Evolutionary conservation across 37 sponge, comb jelly and placozoan species (phyloP), one percentile per base, ranked within the genome.

Genomic region (Trichoplax adhaerens): DNA sequence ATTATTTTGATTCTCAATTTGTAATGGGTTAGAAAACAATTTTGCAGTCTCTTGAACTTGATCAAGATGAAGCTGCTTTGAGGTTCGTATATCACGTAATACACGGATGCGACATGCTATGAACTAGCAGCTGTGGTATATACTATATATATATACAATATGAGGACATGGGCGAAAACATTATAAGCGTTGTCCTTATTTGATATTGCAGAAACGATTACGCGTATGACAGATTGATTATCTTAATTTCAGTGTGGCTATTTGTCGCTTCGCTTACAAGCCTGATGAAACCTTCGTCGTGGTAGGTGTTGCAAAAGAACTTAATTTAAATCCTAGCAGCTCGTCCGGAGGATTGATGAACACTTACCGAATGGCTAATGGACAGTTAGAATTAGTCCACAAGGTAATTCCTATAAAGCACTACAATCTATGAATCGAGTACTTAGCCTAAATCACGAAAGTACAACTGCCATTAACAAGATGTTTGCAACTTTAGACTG

Each of bases 61-160:
- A 88, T 7, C 99, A 97, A 80, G 89, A 97, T 65, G 93, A 89
- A 52, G 93, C 94, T 12, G 99, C 93, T 6, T 88, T 92, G 65
- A 87, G 91, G 88, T 87, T 58, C 6, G 74, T 54, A 2, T 77
- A 29, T 29, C 29, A 29, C 29, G 29, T 29, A 29, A 29, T 29
- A 29, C 29, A 29, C 29, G 29, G 29, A 29, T 29, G 29, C 29
- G 29, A 29, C 29, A 29, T 29, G 29, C 29, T 29, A 29, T 29
- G 29, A 29, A 29, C 29, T 29, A 29, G 29, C 29, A 29, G 29
- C 29, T 29, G 29, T 29, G 29, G 29, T 29, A 29, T 29, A 29
- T 29, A 29, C 29, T 29, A 29, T 29, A 29, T 29, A 29, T 29
- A 29, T 29, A 29, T 29, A 29, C 29, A 29, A 29, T 29, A 29